phyloP scores from a whole-genome alignment of 1,140 invertebrate species.

The Aphelenchoides besseyi region DNA sequence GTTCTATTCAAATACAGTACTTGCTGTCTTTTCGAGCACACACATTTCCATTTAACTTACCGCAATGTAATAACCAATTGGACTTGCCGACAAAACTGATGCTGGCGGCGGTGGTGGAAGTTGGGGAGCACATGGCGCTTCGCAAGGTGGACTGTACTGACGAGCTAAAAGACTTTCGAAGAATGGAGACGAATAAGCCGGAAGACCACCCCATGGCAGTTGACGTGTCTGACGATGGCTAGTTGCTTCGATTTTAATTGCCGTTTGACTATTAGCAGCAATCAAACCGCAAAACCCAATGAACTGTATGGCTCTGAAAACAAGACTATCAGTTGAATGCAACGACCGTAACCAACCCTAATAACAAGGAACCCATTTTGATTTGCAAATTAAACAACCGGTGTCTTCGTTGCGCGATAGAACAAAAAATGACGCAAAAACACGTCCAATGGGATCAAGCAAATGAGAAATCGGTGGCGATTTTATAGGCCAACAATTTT shows the following conservation, averaged over 20 bases:
- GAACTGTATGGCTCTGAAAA: background rate
- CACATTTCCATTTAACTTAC: no score
- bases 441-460: background rate
- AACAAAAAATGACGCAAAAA: no score
- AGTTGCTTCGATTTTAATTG: background rate
- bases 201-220: background rate
- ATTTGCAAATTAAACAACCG: background rate
- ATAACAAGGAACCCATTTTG: constrained; percentile 20
- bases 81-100: background rate
- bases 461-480: no score
- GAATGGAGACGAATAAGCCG: background rate
- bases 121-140: background rate
- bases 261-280: background rate
- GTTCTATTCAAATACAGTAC: no score
- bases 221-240: background rate
- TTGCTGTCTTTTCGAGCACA: no score
- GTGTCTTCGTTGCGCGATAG: no score
- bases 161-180: background rate
- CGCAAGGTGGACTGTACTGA: constrained; percentile 1
- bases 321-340: background rate
- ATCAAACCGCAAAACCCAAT: background rate
- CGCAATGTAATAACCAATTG: background rate
- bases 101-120: background rate
- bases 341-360: background rate
- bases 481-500: no score